Percentiles rank a stretch among this genome's conserved stretches.
These are phyloP conservation scores for Pocillopora verrucosa DNA, from an alignment of 64 coral and sea anemone genomes.

Conservation along the genomic window DNA sequence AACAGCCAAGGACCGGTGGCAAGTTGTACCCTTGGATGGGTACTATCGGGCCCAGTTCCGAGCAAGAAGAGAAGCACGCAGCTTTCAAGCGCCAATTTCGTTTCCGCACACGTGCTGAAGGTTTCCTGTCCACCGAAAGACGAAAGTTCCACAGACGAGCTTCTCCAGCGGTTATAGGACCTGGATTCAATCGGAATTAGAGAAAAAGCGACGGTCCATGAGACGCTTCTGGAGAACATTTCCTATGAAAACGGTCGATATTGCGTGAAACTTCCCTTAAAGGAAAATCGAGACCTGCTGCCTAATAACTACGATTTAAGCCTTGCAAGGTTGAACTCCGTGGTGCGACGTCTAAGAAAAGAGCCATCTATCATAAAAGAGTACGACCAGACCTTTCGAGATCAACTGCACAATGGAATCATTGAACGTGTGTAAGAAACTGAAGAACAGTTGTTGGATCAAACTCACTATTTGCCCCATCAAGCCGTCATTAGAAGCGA, in stretches of 20 bases:
- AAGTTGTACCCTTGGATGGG: conserved; percentile 43
- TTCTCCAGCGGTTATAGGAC: conserved; percentile 48
- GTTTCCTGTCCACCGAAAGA: background rate
- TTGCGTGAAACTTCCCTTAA: conserved; percentile 44
- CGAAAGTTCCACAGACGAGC: conserved; percentile 3
- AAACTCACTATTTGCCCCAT: conserved; percentile 60
- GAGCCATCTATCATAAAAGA: conserved; percentile 41
- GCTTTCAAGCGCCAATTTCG: conserved; percentile 46
- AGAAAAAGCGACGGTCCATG: conserved; percentile 53
- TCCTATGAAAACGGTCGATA: conserved; percentile 24
- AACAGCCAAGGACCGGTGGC: background rate
- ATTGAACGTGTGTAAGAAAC: conserved; percentile 57
- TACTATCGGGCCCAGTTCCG: conserved; percentile 47
- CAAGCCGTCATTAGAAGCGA: conserved; percentile 45
- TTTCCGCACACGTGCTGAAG: conserved; percentile 22
- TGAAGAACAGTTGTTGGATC: conserved; percentile 18
- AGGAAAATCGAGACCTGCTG: conserved; percentile 25
- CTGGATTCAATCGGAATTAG: conserved; percentile 53
- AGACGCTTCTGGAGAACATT: conserved; percentile 22
- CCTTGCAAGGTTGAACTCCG: conserved; percentile 4
- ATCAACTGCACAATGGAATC: conserved; percentile 37
- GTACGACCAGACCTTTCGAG: conserved; percentile 38
- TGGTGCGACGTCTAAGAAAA: conserved; percentile 8
- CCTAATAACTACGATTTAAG: conserved; percentile 28
- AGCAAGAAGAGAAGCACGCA: background rate